Evolutionary conservation across 2,888 invertebrate species (phyloP).

Genomic region (Anorthoa munda): DNA sequence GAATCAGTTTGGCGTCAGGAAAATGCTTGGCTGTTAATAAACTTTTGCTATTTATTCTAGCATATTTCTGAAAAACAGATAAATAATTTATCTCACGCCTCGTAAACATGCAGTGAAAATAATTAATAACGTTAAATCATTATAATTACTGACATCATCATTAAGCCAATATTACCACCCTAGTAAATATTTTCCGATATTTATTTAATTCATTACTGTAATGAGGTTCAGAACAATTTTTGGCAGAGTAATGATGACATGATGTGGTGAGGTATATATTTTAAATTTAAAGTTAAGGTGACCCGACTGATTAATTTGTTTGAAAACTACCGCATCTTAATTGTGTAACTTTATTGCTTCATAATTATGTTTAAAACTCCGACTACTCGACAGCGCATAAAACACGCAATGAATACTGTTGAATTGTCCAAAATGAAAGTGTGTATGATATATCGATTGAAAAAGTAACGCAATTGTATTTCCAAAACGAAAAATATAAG

Average conservation of each 20-base stretch:
- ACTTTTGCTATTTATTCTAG: neutral
- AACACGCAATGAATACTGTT: too few relatives aligned
- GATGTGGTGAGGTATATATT: neutral
- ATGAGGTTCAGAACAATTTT: conserved; percentile 10
- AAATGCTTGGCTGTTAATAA: neutral
- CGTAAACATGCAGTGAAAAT: conserved; percentile 1
- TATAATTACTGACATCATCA: conserved; percentile 24
- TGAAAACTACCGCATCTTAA: too few relatives aligned
- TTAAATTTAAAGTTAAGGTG: neutral
- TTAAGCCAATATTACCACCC: neutral
- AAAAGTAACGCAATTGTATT: too few relatives aligned
- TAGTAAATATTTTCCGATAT: conserved; percentile 35
- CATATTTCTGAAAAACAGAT: neutral
- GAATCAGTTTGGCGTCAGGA: neutral
- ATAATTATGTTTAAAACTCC: too few relatives aligned
- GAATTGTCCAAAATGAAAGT: too few relatives aligned
- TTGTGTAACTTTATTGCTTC: too few relatives aligned
- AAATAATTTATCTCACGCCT: neutral
- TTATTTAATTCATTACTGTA: conserved; percentile 25
- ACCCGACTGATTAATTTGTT: too few relatives aligned
- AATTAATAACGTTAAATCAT: conserved; percentile 36
- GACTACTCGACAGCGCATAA: too few relatives aligned
- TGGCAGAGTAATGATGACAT: too few relatives aligned
- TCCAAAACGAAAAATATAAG: too few relatives aligned
- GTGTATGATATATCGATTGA: too few relatives aligned